Base-by-base conservation (phyloP, 2,797 vertebrate genomes). In the Sebastes iracundus region DNA sequence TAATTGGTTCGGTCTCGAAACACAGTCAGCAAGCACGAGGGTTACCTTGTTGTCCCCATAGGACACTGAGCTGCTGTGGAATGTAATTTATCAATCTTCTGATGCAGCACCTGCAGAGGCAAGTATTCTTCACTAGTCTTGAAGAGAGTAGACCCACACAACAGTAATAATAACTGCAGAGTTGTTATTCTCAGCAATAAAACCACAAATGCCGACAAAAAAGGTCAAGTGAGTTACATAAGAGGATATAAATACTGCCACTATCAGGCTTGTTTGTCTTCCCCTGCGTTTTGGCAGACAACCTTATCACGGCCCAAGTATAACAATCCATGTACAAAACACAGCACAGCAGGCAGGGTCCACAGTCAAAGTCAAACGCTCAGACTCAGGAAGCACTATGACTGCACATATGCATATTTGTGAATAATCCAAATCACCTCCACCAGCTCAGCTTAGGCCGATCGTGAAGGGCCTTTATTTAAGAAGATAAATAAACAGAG, bases 241-340 rank as follows among this genome's bases (percentile, higher is more conserved):
- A 95, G 73, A 87, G 77, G 82, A 92, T 93, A 94, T 91, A 94
- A 95, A 95, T 91, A 95, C 88, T 63, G 87, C 83, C 85, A 92
- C 90, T 91, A 95, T 93, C 91, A 69, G 85, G 77, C 67, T 63
- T 91, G 90, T 94, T 94, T 94, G 83, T 91, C 87, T 89, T 92
- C 74, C 82, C 71, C 82, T 86, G 84, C 35, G 76, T 81, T 46
- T 91, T 90, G 67, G 81, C 82, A 86, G 82, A 92, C 83, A 92
- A 89, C 64, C 78, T 87, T 86, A 93, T 91, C 89, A 84, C 14
- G 6, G 73, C 62, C 66, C 13, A 75, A 82, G 86, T 87, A 83
- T 68, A 87, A 89, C 84, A 80, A 80, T 64, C 77, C 68, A 80
- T 79, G 81, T 69, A 86, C 84, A 88, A 88, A 90, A 88, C 77